Evolutionary conservation across 92 coral and sea anemone genomes (phyloP), one percentile per base, ranked within the genome.

Genomic region (Siderastrea siderea): DNA sequence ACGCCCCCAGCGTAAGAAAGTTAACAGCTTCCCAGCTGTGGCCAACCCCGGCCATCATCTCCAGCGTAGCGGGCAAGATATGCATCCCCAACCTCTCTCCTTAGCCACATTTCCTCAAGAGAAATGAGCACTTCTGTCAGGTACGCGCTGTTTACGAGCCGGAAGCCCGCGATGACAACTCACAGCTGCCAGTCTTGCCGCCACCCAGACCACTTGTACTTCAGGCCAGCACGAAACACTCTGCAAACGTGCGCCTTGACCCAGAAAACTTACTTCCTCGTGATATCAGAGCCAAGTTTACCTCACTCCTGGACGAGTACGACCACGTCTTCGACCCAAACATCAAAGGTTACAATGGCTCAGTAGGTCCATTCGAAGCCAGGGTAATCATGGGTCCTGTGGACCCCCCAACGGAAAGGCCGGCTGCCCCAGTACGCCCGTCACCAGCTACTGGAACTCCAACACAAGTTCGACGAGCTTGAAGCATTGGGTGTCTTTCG

Each of bases 311-410:
- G 17, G 74, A 75, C 12, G 70, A 77, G 59, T 77, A 77, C 47
- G 88, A 77, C 74, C 78, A 65, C 58, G 49, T 83, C 59, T 88
- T 86, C 44, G 78, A 82, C 82, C 96, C 94, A 0, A 68, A 85
- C 60, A 44, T 95, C 52, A 87, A 87, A 55, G 98, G 98, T 14
- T 94, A 88, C 91, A 94, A 92, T 74, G 94, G 95, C 44, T 76
- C 94, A 47, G 91, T 51, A 60, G 98, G 98, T 7, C 93, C 94
- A 94, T 26, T 26, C 38, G 38, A 26, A 26, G 38, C 38, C 38
- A 26, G 38, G 38, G 38, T 26, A 26, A 26, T 91, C 86, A 94
- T 94, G 95, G 90, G 95, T 5, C 96, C 95, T 15, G 95, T 94
- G 47, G 91, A 91, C 96, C 11, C 91, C 95, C 12, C 94, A 92